These are phyloP conservation scores for Heteromyza rotundicornis DNA, from an alignment of 2,888 invertebrate genomes.

Conservation along the genomic window DNA sequence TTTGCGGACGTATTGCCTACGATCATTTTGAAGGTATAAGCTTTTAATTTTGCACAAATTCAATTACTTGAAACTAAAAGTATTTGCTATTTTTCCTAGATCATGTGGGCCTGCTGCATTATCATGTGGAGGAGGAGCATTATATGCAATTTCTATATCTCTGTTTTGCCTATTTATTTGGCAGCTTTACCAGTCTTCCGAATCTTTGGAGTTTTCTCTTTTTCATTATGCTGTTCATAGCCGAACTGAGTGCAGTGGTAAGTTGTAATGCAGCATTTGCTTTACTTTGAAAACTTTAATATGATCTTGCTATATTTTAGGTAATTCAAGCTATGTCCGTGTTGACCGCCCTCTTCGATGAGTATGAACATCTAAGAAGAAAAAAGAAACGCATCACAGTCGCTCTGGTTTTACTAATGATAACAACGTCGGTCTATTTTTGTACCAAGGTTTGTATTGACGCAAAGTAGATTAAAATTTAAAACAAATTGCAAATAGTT, in stretches of 20 bases:
- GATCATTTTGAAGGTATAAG: conserved; percentile 58
- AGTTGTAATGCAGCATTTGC: conserved; percentile 43
- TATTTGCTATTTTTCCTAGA: conserved; percentile 33
- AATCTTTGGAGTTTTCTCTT: conserved; percentile 76
- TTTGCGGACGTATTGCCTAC: conserved; percentile 52
- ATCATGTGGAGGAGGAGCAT: conserved; percentile 51
- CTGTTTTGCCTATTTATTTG: conserved; percentile 52
- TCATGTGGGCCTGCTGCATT: conserved; percentile 50
- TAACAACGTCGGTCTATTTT: conserved; percentile 49
- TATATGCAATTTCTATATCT: conserved; percentile 54
- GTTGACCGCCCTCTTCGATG: conserved; percentile 56
- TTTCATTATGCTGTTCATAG: conserved; percentile 77
- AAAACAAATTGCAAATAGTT: background rate
- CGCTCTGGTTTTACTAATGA: conserved; percentile 35
- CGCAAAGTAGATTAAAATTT: background rate
- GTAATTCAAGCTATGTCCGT: conserved; percentile 54
- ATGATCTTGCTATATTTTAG: conserved; percentile 30
- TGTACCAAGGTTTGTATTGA: conserved; percentile 50
- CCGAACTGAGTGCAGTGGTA: conserved; percentile 80
- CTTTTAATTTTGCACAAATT: no score
- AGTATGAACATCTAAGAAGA: conserved; percentile 49
- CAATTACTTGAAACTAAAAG: background rate
- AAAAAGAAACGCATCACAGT: conserved; percentile 42
- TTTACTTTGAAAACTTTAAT: no score
- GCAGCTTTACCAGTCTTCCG: conserved; percentile 47